Evolutionary conservation across 2,888 invertebrate genomes (phyloP).

Genomic region (Plebejus anna): DNA sequence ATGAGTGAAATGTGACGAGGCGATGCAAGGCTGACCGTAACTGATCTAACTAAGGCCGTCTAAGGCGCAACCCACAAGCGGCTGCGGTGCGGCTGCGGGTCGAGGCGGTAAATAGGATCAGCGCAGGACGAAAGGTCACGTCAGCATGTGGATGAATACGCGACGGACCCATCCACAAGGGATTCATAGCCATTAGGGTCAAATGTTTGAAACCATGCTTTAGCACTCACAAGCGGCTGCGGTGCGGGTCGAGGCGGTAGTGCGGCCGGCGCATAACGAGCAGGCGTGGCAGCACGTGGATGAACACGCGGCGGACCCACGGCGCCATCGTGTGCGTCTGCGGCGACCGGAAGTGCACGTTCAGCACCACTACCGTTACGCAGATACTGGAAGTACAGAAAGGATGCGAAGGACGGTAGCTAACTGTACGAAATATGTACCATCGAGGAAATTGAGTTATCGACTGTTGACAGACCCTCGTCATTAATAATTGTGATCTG

Average conservation of each 20-base stretch:
- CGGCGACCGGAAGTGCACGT: constrained; percentile 98
- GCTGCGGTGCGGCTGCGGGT: constrained; percentile 81
- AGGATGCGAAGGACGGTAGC: too few relatives aligned
- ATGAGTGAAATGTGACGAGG: too few relatives aligned
- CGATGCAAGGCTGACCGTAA: too few relatives aligned
- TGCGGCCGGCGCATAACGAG: constrained; percentile 94
- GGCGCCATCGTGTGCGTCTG: constrained; percentile 99
- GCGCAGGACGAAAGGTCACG: constrained; percentile 95
- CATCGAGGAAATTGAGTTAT: too few relatives aligned
- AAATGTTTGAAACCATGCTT: neutral
- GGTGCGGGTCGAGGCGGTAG: constrained; percentile 81
- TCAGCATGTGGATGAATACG: constrained; percentile 97
- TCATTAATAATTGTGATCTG: too few relatives aligned
- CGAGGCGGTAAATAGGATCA: constrained; percentile 84
- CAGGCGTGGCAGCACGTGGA: constrained; percentile 96
- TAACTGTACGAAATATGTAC: too few relatives aligned
- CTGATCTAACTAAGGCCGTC: too few relatives aligned
- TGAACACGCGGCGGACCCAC: constrained; percentile 97
- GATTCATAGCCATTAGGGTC: neutral
- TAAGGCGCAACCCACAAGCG: constrained; percentile 50
- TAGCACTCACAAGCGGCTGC: constrained; percentile 72
- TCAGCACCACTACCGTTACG: constrained; percentile 96
- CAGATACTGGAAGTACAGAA: constrained; percentile 84
- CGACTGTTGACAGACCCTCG: too few relatives aligned
- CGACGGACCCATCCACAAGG: constrained; percentile 88